A percentile compares a stretch with the other conserved stretches of the same genome.
These are phyloP conservation scores for Orthosia gothica DNA, from an alignment of 2,888 invertebrate species.

Conservation along the genomic window DNA sequence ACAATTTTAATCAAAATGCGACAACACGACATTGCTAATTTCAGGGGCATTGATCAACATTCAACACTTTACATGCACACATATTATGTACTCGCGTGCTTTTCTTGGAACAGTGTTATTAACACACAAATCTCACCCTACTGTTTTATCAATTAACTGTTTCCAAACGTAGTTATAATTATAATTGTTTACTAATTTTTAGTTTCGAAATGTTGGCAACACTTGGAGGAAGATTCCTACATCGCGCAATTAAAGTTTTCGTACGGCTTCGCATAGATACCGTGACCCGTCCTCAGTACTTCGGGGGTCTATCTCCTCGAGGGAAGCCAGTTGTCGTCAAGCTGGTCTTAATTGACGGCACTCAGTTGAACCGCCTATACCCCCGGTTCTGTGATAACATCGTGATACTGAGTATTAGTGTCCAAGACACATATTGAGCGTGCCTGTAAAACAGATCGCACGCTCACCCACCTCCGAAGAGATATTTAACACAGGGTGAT, in stretches of 20 bases:
- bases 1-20: background rate
- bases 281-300: background rate
- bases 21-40: background rate
- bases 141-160: no score
- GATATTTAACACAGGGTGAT: no score
- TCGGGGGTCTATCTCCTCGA: background rate
- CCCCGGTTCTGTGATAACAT: no score
- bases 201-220: no score
- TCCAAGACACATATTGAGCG: no score
- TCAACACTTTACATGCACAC: background rate
- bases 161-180: no score
- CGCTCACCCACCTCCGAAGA: no score
- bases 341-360: background rate
- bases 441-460: no score
- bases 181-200: no score
- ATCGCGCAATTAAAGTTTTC: conserved; percentile 1
- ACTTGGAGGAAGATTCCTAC: background rate
- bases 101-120: no score
- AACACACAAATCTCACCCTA: no score
- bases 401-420: no score
- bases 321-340: background rate
- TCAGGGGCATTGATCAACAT: background rate
- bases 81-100: background rate
- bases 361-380: background rate
- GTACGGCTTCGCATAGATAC: background rate